Percentiles rank a stretch among this genome's conserved stretches.
Evolutionary conservation across 2,113 vertebrate genomes (phyloP).

Genomic region (Hystrix cristata): DNA sequence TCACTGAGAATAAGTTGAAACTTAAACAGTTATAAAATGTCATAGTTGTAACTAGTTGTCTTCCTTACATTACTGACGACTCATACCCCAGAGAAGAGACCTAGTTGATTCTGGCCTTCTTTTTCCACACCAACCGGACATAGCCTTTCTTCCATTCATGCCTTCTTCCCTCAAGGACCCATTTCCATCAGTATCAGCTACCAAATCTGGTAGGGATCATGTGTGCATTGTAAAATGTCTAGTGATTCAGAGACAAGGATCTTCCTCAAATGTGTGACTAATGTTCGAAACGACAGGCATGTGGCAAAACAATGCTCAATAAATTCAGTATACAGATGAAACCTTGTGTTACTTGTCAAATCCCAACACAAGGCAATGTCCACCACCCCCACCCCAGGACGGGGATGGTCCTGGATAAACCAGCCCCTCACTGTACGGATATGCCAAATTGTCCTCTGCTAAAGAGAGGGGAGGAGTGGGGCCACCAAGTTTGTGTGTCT

Average conservation of each 20-base stretch:
- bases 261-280: not conserved
- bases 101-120: not conserved
- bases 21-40: not conserved
- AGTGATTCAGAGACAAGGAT: not conserved
- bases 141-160: no score
- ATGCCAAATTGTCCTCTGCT: not conserved
- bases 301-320: not conserved
- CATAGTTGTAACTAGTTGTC: not conserved
- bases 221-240: not conserved
- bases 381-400: no score
- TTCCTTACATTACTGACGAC: not conserved
- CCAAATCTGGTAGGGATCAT: not conserved
- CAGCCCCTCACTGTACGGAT: not conserved
- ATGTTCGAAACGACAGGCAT: not conserved
- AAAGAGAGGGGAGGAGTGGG: not conserved
- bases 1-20: not conserved
- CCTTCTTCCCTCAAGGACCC: not conserved
- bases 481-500: not conserved
- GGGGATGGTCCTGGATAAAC: not conserved
- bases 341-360: not conserved
- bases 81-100: not conserved
- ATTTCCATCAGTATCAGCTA: not conserved
- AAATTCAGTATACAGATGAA: not conserved
- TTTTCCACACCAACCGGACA: not conserved
- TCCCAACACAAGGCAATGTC: not conserved